Evolutionary conservation across 2,113 vertebrate species (phyloP).

Genomic region (Ameiurus melas): DNA sequence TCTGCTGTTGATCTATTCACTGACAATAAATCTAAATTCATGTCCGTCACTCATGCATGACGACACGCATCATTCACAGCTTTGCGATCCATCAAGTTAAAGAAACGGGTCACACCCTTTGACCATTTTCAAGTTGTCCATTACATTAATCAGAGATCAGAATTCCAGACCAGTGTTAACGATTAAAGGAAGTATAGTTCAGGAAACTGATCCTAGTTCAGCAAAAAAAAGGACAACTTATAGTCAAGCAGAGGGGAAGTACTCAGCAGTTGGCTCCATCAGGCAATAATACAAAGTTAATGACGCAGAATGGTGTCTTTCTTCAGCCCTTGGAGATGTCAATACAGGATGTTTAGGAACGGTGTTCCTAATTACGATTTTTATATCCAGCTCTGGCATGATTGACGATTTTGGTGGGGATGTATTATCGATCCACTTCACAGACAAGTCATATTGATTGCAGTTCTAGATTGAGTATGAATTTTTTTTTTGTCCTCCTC

Average conservation of each 20-base stretch:
- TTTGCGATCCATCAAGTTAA: not conserved
- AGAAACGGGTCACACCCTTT: not conserved
- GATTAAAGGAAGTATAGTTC: not conserved
- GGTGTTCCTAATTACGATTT: slow-evolving; percentile 78
- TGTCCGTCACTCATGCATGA: slow-evolving; percentile 13
- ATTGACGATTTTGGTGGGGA: slow-evolving; percentile 77
- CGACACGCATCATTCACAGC: not conserved
- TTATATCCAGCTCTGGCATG: slow-evolving; percentile 74
- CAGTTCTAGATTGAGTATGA: slow-evolving; percentile 72
- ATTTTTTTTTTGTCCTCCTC: slow-evolving; percentile 50
- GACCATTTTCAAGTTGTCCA: not conserved
- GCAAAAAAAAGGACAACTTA: slow-evolving; percentile 58
- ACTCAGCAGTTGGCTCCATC: slow-evolving; percentile 70
- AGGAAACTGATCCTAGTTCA: slow-evolving; percentile 63
- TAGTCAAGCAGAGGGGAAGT: slow-evolving; percentile 66
- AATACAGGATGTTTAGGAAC: slow-evolving; percentile 78
- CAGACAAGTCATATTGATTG: slow-evolving; percentile 83
- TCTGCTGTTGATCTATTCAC: slow-evolving; percentile 11
- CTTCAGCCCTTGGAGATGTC: slow-evolving; percentile 73
- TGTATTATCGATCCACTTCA: slow-evolving; percentile 79
- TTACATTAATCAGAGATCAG: not conserved
- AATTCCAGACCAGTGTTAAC: not conserved
- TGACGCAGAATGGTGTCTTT: slow-evolving; percentile 79
- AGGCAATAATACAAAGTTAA: slow-evolving; percentile 81
- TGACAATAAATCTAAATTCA: slow-evolving; percentile 30